Conservation (phyloP, 2,888 invertebrate species). For the Coleophora deauratella region DNA sequence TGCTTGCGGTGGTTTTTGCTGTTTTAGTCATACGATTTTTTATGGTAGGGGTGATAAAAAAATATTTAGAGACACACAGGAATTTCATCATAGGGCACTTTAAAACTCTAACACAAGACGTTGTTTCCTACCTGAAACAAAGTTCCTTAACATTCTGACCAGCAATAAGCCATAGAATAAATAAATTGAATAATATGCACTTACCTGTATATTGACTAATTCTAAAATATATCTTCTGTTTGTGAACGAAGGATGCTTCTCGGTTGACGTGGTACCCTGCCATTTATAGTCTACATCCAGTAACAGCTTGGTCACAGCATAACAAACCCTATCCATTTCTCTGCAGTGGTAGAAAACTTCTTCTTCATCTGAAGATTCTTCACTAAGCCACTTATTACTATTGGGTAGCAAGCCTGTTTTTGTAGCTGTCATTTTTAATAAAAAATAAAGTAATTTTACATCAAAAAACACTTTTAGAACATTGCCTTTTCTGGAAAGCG, state of each 20-base stretch:
- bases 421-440: constrained; percentile 34
- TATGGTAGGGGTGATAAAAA: too few species aligned
- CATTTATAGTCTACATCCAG: constrained; percentile 66
- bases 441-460: constrained; percentile 18
- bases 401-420: constrained; percentile 26
- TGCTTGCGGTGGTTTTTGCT: too few species aligned
- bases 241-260: constrained; percentile 37
- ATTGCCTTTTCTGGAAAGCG: too few species aligned
- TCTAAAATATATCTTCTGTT: constrained; percentile 65
- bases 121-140: too few species aligned
- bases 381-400: constrained; percentile 70
- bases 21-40: too few species aligned
- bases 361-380: constrained; percentile 65
- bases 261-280: constrained; percentile 41
- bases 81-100: too few species aligned
- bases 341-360: constrained; percentile 65
- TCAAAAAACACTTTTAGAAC: constrained; percentile 3
- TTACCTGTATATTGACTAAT: constrained; percentile 67
- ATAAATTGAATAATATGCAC: background rate
- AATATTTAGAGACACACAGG: too few species aligned
- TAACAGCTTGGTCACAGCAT: constrained; percentile 57
- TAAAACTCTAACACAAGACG: too few species aligned
- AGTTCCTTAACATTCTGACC: too few species aligned
- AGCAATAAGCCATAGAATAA: too few species aligned
- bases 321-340: constrained; percentile 64